Conservation (phyloP, 2,888 invertebrate genomes). For the Neoitamus cyanurus region DNA sequence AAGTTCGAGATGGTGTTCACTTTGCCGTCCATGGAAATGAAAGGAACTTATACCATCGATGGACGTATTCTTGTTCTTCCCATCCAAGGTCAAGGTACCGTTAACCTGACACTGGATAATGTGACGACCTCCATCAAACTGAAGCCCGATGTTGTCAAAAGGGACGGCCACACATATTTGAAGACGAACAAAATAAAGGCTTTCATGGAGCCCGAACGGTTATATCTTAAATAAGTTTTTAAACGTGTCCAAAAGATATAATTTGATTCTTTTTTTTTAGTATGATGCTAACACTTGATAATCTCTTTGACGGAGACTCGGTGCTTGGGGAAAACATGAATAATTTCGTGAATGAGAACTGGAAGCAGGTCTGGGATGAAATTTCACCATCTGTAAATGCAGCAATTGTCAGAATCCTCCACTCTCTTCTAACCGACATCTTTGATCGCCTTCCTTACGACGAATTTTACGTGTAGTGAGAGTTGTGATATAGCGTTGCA, state of each 20-base stretch:
- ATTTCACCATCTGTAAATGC: conserved; percentile 39
- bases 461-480: conserved; percentile 47
- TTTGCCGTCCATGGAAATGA: conserved; percentile 55
- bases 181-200: conserved; percentile 4
- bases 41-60: conserved; percentile 59
- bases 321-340: conserved; percentile 66
- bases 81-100: conserved; percentile 61
- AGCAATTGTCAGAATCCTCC: conserved; percentile 54
- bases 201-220: conserved; percentile 17
- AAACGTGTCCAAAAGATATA: background rate
- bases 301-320: conserved; percentile 67
- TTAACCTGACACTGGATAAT: conserved; percentile 52
- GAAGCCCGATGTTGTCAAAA: background rate
- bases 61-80: conserved; percentile 64
- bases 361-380: conserved; percentile 62
- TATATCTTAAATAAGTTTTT: background rate
- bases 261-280: conserved; percentile 49
- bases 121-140: background rate
- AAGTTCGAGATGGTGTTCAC: conserved; percentile 55
- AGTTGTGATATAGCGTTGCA: background rate
- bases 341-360: conserved; percentile 66
- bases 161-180: background rate
- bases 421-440: conserved; percentile 57
- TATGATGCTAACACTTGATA: conserved; percentile 57
- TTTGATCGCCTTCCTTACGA: conserved; percentile 58